Evolutionary conservation across 2,113 vertebrate species (phyloP), one percentile per base, ranked within the genome.

Genomic region (Tenrec ecaudatus): DNA sequence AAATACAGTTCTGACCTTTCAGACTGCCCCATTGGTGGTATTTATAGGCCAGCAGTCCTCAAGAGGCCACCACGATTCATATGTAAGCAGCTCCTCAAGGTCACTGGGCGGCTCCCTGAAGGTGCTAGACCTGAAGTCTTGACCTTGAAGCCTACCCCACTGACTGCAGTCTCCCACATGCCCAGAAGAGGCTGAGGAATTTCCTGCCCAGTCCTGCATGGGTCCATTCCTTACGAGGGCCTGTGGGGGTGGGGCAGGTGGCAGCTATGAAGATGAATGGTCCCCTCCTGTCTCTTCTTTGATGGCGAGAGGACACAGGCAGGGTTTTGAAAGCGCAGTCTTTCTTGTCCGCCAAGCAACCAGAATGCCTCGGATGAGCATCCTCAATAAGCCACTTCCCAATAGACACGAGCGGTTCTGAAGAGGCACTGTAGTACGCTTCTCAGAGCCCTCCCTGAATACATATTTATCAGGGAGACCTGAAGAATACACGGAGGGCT

Each of bases 301-400:
- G 1, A 2, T 36, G 10, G 58, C 22, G 25, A 90, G 27, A 58
- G 8, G 40, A 23, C 47, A 6, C 0, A 58, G 90, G 5, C 2
- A 25, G n/a, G 27, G 20, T 47, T 62, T 62, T 77, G n/a, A 31
- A 33, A n/a, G 23, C 3, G 6, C 38, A 83, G 71, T 5, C 6
- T 64, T 76, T 88, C 27, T 57, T 86, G 29, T 78, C 79, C 25
- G 66, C 66, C 43, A 58, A 85, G 75, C 33, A 62, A 87, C 43
- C 0, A 14, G 43, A 93, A 77, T 15, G 19, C 57, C 38, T 81
- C 79, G 92, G 83, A 96, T 86, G 60, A 82, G 11, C 47, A 33
- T 92, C 84, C 87, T 92, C 66, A 92, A 90, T 93, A 95, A 95
- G 92, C 95, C 43, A 91, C 96, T 91, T 89, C 94, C 91, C 87